phyloP scores from a whole-genome alignment of 2,888 invertebrate species.

The Mamestra brassicae region DNA sequence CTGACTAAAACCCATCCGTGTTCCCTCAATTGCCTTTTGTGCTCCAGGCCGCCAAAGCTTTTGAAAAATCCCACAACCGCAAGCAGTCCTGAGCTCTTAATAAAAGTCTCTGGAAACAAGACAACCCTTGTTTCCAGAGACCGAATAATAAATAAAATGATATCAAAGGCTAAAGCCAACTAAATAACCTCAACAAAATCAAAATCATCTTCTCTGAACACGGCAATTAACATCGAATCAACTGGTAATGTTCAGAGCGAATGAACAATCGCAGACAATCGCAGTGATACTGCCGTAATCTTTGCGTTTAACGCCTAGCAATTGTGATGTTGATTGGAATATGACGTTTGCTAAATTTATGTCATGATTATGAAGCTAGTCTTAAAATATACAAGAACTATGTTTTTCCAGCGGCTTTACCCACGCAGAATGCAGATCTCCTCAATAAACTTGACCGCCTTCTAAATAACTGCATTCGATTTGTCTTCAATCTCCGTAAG shows the following conservation, averaged over 20 bases:
- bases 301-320: constrained; percentile 37
- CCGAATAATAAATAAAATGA: constrained; percentile 23
- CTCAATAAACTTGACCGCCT: too few relatives aligned
- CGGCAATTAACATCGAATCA: constrained; percentile 46
- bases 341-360: constrained; percentile 27
- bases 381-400: background rate
- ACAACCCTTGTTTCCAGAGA: too few relatives aligned
- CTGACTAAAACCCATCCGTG: too few relatives aligned
- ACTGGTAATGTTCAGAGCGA: constrained; percentile 40
- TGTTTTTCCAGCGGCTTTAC: background rate
- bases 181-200: constrained; percentile 27
- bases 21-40: too few relatives aligned
- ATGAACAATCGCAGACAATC: constrained; percentile 45
- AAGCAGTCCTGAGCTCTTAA: background rate
- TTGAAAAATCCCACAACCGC: background rate
- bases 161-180: background rate
- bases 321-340: constrained; percentile 45
- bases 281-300: constrained; percentile 30
- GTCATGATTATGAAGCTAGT: constrained; percentile 16
- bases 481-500: too few relatives aligned
- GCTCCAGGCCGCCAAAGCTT: too few relatives aligned
- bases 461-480: too few relatives aligned
- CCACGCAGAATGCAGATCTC: too few relatives aligned
- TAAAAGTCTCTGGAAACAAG: background rate
- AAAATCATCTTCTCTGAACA: constrained; percentile 35